Evolutionary conservation across 1,140 invertebrate genomes (phyloP).

Genomic region (Coenobita brevimanus): DNA sequence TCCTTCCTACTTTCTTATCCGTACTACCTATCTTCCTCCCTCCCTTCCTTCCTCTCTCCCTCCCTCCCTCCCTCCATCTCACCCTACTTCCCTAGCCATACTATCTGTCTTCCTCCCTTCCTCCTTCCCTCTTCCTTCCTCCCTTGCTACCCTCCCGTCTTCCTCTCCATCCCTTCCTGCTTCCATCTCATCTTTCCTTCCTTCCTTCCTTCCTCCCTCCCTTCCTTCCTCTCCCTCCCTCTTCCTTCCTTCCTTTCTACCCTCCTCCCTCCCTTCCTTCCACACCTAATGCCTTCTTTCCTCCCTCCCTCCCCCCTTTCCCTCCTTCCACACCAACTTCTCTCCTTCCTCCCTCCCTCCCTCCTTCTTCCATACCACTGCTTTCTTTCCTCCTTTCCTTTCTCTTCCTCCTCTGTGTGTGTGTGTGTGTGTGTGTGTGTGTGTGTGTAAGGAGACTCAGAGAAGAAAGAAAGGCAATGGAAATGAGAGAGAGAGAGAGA

Average conservation of each 20-base stretch:
- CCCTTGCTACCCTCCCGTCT: conserved; percentile 87
- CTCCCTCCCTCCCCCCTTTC: not conserved
- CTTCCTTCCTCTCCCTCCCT: not conserved
- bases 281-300: not conserved
- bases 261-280: not conserved
- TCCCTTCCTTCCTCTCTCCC: too few species aligned
- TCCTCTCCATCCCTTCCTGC: conserved; percentile 75
- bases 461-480: not conserved
- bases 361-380: not conserved
- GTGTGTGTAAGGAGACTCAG: not conserved
- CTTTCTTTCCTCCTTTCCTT: not conserved
- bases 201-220: not conserved
- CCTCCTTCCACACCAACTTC: not conserved
- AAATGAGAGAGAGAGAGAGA: not conserved
- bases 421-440: not conserved
- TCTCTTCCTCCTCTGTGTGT: not conserved
- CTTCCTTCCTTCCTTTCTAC: not conserved
- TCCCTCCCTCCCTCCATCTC: too few species aligned
- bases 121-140: conserved; percentile 85
- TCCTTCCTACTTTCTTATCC: too few species aligned
- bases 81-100: too few species aligned
- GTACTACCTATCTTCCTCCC: too few species aligned
- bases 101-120: too few species aligned
- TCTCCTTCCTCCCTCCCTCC: not conserved
- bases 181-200: not conserved